Evolutionary conservation across 2,113 vertebrate species (phyloP), one percentile per base, ranked within the genome.

Genomic region (Ameiurus melas): DNA sequence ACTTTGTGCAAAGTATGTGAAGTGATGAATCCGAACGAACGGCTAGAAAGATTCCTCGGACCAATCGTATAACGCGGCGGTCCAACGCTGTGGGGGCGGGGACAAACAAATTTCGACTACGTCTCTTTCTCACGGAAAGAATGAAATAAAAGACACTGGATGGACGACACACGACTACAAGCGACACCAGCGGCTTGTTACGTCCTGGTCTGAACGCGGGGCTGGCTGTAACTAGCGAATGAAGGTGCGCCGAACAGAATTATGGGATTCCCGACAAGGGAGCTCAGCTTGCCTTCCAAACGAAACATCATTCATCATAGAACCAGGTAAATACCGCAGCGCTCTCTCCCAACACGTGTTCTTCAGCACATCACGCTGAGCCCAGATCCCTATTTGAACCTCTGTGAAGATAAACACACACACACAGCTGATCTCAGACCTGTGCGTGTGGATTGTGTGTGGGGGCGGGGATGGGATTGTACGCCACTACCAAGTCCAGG

Each of bases 361-460:
- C 70, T 17, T 66, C 27, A 66, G 64, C 64, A n/a, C 22, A 8
- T 64, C 60, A 2, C 8, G 8, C 60, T 64, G 30, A 70, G 33
- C 33, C n/a, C 5, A 71, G 36, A 43, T 22, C 36, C 71, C 27
- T 51, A 51, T 47, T 2, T 51, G 30, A 78, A n/a, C 43, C 17
- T 47, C 7, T 27, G 3, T 58, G 17, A 43, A 39, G 36, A 62
- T 47, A 9, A n/a, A 47, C 22, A 47, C 14, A 39, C 36, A 39
- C 36, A 27, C 82, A 55, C 13, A 27, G 70, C 66, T 71, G 83
- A 57, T 70, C 64, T 20, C 83, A 70, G 66, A 85, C 27, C 66
- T 30, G 68, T 58, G 19, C 6, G 14, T 33, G n/a, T 33, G 13
- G 30, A 51, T 30, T 25, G 43, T 53, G 43, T n/a, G 39, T n/a